These are phyloP conservation scores for Scaptomyza flava DNA, from an alignment of 2,888 invertebrate genomes.

Conservation along the genomic window DNA sequence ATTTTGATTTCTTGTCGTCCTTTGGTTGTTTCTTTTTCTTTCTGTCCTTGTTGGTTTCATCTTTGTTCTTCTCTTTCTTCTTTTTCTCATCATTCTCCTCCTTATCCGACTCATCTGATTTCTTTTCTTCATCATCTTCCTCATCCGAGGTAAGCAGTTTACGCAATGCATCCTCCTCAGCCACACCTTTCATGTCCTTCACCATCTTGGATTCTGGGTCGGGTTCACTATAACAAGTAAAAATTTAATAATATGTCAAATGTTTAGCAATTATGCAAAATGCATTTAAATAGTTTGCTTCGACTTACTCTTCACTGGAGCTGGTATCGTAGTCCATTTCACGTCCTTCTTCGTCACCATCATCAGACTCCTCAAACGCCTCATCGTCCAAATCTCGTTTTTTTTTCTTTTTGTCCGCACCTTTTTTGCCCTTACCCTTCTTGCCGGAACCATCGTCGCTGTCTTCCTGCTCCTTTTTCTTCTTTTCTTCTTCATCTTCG, in stretches of 20 bases:
- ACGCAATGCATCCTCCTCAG: constrained; percentile 94
- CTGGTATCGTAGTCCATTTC: constrained; percentile 98
- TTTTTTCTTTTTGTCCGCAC: constrained; percentile 86
- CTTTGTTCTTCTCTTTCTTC: constrained; percentile 87
- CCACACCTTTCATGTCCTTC: constrained; percentile 94
- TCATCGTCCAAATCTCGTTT: constrained; percentile 94
- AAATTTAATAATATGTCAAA: neutral
- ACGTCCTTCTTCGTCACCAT: constrained; percentile 97
- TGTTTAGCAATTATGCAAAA: neutral
- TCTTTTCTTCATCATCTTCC: constrained; percentile 92
- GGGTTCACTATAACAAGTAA: constrained; percentile 85
- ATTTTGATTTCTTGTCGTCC: constrained; percentile 86
- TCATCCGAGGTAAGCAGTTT: constrained; percentile 95
- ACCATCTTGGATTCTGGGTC: constrained; percentile 91
- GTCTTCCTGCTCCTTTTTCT: constrained; percentile 88
- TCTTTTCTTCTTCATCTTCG: constrained; percentile 88
- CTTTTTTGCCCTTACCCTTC: constrained; percentile 88
- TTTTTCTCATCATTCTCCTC: constrained; percentile 90
- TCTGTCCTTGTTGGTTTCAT: constrained; percentile 86
- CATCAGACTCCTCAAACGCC: constrained; percentile 97
- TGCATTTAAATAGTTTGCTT: neutral
- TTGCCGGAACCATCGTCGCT: constrained; percentile 86
- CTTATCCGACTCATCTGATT: constrained; percentile 90
- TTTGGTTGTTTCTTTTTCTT: constrained; percentile 87
- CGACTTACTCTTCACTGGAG: constrained; percentile 88